phyloP scores from a whole-genome alignment of 2,888 invertebrate species.

The Microctonus hyperodae region DNA sequence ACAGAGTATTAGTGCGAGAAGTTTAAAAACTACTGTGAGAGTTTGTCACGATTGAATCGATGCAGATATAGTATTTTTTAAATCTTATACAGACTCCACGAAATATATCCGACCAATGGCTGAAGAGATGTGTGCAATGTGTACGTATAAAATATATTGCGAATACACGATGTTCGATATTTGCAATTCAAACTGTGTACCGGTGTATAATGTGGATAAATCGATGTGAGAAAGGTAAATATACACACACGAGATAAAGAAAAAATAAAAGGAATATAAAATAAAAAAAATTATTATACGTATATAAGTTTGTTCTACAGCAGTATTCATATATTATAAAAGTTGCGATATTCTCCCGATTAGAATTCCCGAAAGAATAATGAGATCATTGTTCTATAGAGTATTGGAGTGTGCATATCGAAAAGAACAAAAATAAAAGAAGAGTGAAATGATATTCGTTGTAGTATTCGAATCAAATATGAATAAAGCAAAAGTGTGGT shows the following conservation, averaged over 20 bases:
- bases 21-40: not conserved
- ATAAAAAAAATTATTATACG: conserved; percentile 36
- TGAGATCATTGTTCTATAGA: conserved; percentile 52
- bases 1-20: not conserved
- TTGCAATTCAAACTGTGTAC: conserved; percentile 57
- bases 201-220: conserved; percentile 51
- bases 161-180: conserved; percentile 46
- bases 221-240: conserved; percentile 37
- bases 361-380: conserved; percentile 50
- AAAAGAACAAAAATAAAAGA: conserved; percentile 18
- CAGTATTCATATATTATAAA: conserved; percentile 36
- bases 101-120: not conserved
- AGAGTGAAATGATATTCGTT: conserved; percentile 18
- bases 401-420: conserved; percentile 3
- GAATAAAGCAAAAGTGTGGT: conserved; percentile 25
- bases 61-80: not conserved
- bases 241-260: conserved; percentile 16
- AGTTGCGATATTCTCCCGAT: conserved; percentile 47
- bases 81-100: not conserved
- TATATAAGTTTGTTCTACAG: conserved; percentile 25
- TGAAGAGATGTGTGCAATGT: not conserved
- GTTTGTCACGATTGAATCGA: not conserved
- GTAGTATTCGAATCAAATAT: conserved; percentile 20
- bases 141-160: conserved; percentile 37
- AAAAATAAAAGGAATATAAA: conserved; percentile 30